Base-by-base conservation (phyloP, 1,140 invertebrate species). In the Carcinoscorpius rotundicauda region DNA sequence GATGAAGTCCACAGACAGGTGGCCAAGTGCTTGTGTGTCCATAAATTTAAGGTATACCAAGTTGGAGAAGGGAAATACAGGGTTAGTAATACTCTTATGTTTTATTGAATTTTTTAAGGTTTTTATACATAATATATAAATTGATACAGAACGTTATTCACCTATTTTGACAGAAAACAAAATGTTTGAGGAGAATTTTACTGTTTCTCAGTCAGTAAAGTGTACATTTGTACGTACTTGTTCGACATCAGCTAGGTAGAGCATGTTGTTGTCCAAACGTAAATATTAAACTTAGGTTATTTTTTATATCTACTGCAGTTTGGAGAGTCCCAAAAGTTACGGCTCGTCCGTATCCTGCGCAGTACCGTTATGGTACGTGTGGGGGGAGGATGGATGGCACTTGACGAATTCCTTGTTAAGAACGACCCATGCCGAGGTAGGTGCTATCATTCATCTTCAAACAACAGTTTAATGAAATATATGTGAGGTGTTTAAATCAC, bases 321-420 rank as follows among this genome's bases (percentile, higher is more conserved):
- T 82, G 96, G 96, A 56, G 95, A 98, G 78, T 96, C 93, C 64
- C 94, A 98, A 76, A 99, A 98, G 78, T 80, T 98, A 53, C 87
- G 97, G 61, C 81, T 99, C 58, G 97, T 99, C 1, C 86, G 97
- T 72, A 99, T 99, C 75, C 82, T 99, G 3, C 86, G 95, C 50
- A 97, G 93, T 64, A 99, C 96, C 52, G 97, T 99, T 2, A 99
- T 99, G 97, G 96, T 98, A 66, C 86, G 97, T 70, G 97, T 99
- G 6, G 97, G 97, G 55, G 97, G 97, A 70, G 97, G 97, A 61
- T 99, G 97, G 97, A 92, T 97, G 29, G 93, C 96, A 48, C 81
- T 99, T 50, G 96, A 99, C 78, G 96, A 98, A 79, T 99, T 99
- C 83, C 84, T 99, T 51, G 83, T 97, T 64, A 99, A 99, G 79